Percentiles rank a stretch among this genome's conserved stretches.
Evolutionary conservation across 2,888 invertebrate genomes (phyloP).

Genomic region (Oasisia sp.): DNA sequence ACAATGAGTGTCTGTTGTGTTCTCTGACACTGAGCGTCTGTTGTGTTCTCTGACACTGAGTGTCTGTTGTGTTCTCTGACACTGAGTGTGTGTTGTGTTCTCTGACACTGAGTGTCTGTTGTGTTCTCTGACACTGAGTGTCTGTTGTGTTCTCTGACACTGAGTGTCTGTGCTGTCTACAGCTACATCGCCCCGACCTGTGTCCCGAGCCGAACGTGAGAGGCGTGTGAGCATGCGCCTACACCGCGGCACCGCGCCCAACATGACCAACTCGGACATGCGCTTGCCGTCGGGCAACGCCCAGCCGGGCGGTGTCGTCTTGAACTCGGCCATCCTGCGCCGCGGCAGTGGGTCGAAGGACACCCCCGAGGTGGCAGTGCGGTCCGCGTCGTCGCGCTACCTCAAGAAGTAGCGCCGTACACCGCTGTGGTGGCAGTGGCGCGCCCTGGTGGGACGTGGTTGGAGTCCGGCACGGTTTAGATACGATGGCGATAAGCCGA

Average conservation of each 20-base stretch:
- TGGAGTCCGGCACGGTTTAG: not conserved
- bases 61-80: too few species aligned
- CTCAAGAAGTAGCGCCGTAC: not conserved
- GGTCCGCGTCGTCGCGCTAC: not conserved
- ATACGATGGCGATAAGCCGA: not conserved
- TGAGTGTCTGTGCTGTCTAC: slow-evolving; percentile 24
- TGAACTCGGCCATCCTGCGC: not conserved
- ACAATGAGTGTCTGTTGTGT: too few species aligned
- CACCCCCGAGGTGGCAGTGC: not conserved
- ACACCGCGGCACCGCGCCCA: slow-evolving; percentile 60
- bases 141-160: not conserved
- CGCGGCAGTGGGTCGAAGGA: not conserved
- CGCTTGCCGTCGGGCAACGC: slow-evolving; percentile 43
- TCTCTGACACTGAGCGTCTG: too few species aligned
- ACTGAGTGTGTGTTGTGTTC: too few species aligned
- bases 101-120: too few species aligned
- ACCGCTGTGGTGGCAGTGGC: slow-evolving; percentile 9
- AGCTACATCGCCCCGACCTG: slow-evolving; percentile 60
- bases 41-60: too few species aligned
- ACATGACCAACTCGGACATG: slow-evolving; percentile 48
- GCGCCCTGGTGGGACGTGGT: not conserved
- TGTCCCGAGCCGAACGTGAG: slow-evolving; percentile 59
- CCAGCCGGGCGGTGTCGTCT: not conserved
- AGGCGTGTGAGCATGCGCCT: slow-evolving; percentile 58
- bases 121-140: too few species aligned